These are phyloP conservation scores for Campoplex nolae DNA, from an alignment of 2,888 invertebrate genomes.

Conservation along the genomic window DNA sequence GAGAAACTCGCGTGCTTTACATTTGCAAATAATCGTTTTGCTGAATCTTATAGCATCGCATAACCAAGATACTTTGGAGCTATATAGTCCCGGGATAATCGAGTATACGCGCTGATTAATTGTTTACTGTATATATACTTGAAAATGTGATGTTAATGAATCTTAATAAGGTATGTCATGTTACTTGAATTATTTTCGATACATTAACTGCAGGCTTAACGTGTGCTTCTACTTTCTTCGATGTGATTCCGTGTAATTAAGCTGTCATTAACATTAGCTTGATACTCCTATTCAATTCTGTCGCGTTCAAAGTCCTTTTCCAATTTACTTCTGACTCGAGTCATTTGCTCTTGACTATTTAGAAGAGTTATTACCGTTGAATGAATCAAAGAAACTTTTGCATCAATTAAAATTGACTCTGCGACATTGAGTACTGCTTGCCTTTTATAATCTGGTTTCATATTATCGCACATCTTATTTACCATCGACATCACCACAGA, in stretches of 20 bases:
- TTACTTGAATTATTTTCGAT: neutral
- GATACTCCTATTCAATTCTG: neutral
- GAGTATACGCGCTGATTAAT: neutral
- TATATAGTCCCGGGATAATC: conserved; percentile 3
- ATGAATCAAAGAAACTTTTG: neutral
- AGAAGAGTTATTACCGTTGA: neutral
- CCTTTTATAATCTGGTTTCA: no score
- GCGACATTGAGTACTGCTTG: no score
- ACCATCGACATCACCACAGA: no score
- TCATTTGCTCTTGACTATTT: neutral
- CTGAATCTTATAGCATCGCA: conserved; percentile 45
- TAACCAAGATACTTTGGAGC: neutral
- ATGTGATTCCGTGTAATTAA: neutral
- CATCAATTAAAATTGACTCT: no score
- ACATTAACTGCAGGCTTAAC: neutral
- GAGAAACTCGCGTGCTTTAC: conserved; percentile 47
- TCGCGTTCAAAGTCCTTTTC: neutral
- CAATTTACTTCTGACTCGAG: neutral
- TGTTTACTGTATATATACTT: neutral
- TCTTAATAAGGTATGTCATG: conserved; percentile 3
- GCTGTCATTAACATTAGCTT: neutral
- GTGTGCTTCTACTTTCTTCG: neutral
- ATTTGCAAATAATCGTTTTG: conserved; percentile 62
- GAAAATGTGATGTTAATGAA: neutral
- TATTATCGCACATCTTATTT: no score